A percentile compares a stretch with the other conserved stretches of the same genome.
Evolutionary conservation across 2,113 vertebrate species (phyloP).

Genomic region (Lanius ludovicianus): DNA sequence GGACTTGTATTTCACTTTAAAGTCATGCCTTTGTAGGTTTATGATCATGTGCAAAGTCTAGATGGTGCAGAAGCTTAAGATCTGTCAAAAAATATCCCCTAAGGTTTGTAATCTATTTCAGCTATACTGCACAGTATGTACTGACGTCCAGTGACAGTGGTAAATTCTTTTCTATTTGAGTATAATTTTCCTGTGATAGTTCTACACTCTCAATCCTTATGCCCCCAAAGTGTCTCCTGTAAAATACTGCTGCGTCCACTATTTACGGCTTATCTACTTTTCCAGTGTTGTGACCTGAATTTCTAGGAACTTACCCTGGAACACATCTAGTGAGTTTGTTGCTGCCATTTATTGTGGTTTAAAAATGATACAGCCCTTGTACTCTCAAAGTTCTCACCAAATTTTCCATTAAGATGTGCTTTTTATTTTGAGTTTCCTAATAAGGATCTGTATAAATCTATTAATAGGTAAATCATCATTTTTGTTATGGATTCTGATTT

Average conservation of each 20-base stretch:
- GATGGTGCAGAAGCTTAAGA: conserved; percentile 21
- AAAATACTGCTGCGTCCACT: not conserved
- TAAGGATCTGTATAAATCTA: not conserved
- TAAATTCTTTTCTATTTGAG: conserved; percentile 23
- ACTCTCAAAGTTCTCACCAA: not conserved
- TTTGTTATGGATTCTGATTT: not conserved
- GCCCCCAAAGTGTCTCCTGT: not conserved
- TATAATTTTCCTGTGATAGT: conserved; percentile 8
- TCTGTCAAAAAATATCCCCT: conserved; percentile 41
- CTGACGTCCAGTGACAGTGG: conserved; percentile 20
- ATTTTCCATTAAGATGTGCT: not conserved
- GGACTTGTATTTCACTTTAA: conserved; percentile 43
- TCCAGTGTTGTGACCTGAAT: not conserved
- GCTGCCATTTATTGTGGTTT: not conserved
- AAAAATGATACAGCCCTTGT: not conserved
- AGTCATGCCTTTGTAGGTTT: conserved; percentile 41
- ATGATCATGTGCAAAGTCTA: not conserved
- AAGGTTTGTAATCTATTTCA: conserved; percentile 38
- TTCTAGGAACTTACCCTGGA: not conserved
- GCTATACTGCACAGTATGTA: not conserved
- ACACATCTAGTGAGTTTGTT: not conserved
- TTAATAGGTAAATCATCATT: not conserved
- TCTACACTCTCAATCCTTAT: not conserved
- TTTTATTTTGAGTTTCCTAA: not conserved
- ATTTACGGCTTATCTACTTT: not conserved